A percentile compares a stretch with the other conserved stretches of the same genome.
These are phyloP conservation scores for Bambusicola thoracicus DNA, from an alignment of 2,113 vertebrate species.

Conservation along the genomic window DNA sequence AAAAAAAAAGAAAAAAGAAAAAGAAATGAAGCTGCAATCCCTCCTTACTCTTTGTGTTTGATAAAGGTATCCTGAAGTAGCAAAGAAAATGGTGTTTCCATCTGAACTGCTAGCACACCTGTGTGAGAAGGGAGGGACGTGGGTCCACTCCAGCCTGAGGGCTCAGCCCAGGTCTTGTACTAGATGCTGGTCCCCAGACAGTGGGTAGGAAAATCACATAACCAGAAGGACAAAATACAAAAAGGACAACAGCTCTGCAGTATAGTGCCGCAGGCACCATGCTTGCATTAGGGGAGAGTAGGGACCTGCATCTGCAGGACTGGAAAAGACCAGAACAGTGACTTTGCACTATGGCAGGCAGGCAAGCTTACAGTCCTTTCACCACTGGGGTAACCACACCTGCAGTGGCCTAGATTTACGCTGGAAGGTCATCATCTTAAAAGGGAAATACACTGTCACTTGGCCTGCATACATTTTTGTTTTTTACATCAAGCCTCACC, in stretches of 20 bases:
- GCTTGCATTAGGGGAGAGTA: too few relatives aligned
- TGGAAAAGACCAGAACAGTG: neutral
- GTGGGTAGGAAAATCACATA: neutral
- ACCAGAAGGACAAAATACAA: neutral
- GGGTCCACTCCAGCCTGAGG: neutral
- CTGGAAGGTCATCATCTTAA: neutral
- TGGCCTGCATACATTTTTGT: neutral
- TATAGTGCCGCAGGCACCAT: neutral
- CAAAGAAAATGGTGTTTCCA: neutral
- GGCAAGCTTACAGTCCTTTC: neutral
- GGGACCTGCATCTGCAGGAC: neutral
- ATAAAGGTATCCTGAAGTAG: neutral
- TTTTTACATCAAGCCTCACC: neutral
- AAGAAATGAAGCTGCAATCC: neutral
- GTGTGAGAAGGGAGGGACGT: neutral
- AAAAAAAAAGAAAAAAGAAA: neutral
- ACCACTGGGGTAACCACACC: neutral
- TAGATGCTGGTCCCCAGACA: neutral
- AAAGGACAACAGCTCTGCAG: neutral
- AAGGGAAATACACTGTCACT: neutral
- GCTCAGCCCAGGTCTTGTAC: neutral
- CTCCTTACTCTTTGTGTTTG: neutral
- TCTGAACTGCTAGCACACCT: neutral
- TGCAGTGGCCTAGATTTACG: neutral
- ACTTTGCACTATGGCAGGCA: neutral